phyloP scores from a whole-genome alignment of 1,140 invertebrate genomes.

The Potamilus streckersoni region DNA sequence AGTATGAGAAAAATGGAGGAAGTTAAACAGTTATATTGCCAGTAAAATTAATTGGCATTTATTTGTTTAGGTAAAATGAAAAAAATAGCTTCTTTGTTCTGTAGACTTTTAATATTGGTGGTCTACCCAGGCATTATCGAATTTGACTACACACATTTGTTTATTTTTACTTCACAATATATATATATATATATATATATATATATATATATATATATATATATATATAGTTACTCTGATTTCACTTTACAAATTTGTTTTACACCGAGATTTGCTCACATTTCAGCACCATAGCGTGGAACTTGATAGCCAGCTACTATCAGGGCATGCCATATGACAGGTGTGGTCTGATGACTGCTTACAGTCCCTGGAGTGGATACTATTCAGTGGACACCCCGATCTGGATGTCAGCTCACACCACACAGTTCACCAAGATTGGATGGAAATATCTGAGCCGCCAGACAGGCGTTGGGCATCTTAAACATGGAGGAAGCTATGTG shows the following conservation, averaged over 20 bases:
- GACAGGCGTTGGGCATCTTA: constrained; percentile 56
- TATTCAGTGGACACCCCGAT: constrained; percentile 62
- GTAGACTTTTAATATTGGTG: too few species aligned
- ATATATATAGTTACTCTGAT: too few species aligned
- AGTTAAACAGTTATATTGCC: too few species aligned
- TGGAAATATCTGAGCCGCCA: constrained; percentile 64
- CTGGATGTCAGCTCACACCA: constrained; percentile 66
- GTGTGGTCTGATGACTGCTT: constrained; percentile 65
- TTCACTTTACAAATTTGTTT: neutral
- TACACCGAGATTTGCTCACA: too few species aligned
- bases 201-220: too few species aligned
- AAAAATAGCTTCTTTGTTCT: too few species aligned
- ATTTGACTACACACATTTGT: too few species aligned
- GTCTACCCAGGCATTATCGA: too few species aligned
- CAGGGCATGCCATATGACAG: constrained; percentile 53
- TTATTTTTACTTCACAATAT: neutral
- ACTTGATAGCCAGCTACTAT: constrained; percentile 66
- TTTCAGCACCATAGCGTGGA: constrained; percentile 65
- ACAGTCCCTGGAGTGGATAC: constrained; percentile 64
- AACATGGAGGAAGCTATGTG: constrained; percentile 63
- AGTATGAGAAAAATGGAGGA: too few species aligned
- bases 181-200: too few species aligned
- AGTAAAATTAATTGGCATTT: too few species aligned
- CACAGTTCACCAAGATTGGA: constrained; percentile 64
- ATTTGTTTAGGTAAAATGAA: too few species aligned